Evolutionary conservation across 2,888 invertebrate genomes (phyloP), one percentile per base, ranked within the genome.

Genomic region (Meteorus colon): DNA sequence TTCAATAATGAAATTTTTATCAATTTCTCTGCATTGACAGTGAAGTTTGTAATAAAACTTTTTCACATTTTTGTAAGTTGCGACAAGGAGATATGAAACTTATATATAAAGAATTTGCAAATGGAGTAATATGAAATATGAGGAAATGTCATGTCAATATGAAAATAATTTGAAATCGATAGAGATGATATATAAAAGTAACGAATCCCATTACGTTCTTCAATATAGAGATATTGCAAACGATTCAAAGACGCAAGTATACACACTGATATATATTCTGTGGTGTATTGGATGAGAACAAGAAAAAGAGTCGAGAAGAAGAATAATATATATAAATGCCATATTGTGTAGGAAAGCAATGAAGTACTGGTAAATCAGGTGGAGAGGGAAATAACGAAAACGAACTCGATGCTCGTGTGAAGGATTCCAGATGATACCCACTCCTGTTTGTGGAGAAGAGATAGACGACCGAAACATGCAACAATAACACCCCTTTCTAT

Each of bases 341-440:
- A 65, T 65, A 70, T 70, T 51, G 59, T 63, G 62, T 10, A 51
- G 72, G 8, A 63, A 63, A 72, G n/a, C 12, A 31, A 31, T 31
- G 31, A 41, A 62, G 60, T 41, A 59, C 55, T 60, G 60, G 24
- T 16, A 72, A 72, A 72, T 72, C 72, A 45, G 45, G 45, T 24
- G 41, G 62, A 71, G 45, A 45, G 63, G 48, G 8, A 19, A 72
- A 72, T 72, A 72, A 63, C 63, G 48, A 45, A 41, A 72, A 72
- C 72, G 63, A 48, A 63, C 63, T 29, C 45, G 45, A 62, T 62
- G 63, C 63, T 48, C 72, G 72, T 72, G 72, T 72, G 72, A 72
- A 72, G 63, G 63, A 72, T 72, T 72, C 72, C 63, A 72, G 72
- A 72, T 72, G 72, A 72, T 63, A 65, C 72, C 71, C 63, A 63